Conservation (phyloP, 92 coral and sea anemone species). For the Plumapathes pennacea region DNA sequence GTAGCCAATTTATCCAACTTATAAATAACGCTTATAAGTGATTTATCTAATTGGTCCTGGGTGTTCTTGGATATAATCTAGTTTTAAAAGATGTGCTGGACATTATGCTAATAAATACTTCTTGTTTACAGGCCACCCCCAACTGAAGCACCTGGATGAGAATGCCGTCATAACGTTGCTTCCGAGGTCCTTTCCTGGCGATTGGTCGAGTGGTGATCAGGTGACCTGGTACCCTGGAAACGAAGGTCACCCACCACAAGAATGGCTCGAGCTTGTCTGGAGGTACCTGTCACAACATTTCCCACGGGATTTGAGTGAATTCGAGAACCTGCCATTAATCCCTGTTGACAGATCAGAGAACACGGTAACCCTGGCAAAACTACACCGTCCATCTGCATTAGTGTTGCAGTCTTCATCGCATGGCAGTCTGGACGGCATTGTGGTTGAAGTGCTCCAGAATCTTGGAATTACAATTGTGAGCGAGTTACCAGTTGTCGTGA, state of each 20-base stretch:
- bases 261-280: constrained; percentile 80
- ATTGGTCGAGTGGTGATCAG: constrained; percentile 29
- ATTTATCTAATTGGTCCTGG: too few species aligned
- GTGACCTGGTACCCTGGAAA: constrained; percentile 62
- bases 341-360: constrained; percentile 25
- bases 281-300: constrained; percentile 53
- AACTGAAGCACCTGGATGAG: constrained; percentile 41
- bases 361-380: constrained; percentile 30
- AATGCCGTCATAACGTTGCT: constrained; percentile 36
- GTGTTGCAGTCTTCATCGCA: constrained; percentile 11
- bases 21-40: too few species aligned
- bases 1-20: too few species aligned
- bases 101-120: background rate
- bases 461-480: constrained; percentile 49
- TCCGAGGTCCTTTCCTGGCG: constrained; percentile 32
- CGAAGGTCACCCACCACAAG: constrained; percentile 58
- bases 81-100: too few species aligned
- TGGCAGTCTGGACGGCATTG: constrained; percentile 3
- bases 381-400: constrained; percentile 30
- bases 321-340: constrained; percentile 60
- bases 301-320: constrained; percentile 6
- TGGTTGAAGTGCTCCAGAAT: constrained; percentile 8
- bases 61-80: too few species aligned
- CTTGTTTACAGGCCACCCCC: constrained; percentile 38
- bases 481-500: constrained; percentile 32